phyloP scores from a whole-genome alignment of 2,888 invertebrate genomes.

The Ornithoptera priamus region DNA sequence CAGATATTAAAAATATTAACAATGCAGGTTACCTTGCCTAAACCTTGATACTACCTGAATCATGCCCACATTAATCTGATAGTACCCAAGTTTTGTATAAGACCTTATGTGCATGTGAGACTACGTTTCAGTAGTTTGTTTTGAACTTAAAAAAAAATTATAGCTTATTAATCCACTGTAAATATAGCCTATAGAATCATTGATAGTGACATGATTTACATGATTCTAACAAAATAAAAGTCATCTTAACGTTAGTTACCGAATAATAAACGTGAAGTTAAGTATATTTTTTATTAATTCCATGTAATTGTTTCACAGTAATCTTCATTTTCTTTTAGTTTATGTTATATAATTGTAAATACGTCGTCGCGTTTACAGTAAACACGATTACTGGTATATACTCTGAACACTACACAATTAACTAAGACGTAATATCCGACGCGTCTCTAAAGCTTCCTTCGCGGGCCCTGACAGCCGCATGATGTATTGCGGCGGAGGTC shows the following conservation, averaged over 20 bases:
- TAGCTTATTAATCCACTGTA: no score
- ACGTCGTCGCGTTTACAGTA: neutral
- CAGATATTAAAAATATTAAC: no score
- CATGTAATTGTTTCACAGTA: neutral
- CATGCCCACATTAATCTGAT: no score
- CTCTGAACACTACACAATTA: constrained; percentile 6
- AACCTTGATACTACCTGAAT: no score
- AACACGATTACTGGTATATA: neutral
- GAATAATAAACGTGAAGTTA: neutral
- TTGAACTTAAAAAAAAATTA: no score
- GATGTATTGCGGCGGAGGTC: constrained; percentile 16
- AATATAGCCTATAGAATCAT: no score
- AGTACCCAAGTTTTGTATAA: no score
- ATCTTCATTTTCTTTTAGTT: neutral
- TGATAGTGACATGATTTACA: no score
- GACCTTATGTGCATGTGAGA: no score
- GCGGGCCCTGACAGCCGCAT: constrained; percentile 11
- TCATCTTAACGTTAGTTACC: neutral
- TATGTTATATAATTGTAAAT: neutral
- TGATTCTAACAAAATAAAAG: no score
- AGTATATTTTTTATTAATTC: neutral
- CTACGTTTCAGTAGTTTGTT: no score
- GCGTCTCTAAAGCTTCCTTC: constrained; percentile 10
- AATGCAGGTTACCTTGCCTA: no score
- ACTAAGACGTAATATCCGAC: constrained; percentile 5